Base-by-base conservation (phyloP, 1,140 invertebrate species). In the Ostrea denselamellosa region DNA sequence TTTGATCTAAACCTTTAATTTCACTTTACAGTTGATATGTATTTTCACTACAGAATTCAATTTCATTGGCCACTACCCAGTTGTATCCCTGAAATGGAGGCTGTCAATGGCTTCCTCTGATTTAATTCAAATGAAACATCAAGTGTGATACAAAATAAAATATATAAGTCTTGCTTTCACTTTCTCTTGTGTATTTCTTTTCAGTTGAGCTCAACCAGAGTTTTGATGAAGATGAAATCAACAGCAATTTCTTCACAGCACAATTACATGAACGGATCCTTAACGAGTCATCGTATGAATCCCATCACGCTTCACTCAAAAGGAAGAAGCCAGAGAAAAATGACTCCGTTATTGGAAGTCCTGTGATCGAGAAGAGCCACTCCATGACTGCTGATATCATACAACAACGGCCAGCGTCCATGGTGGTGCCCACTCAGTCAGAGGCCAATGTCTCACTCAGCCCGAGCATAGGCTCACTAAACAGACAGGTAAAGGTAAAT, bases 291-390 rank as follows among this genome's bases (percentile, higher is more conserved):
- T 44, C 93, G 22, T 86, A 94, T 84, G 95, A 96, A 91, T 96
- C 95, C 12, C 96, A 96, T 87, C 96, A 96, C 92, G 95, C 96
- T 25, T 96, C 96, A 8, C 91, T 96, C 62, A 95, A 96, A 88
- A 91, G 96, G 86, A 96, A 95, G 91, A 96, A 96, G 86, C 90
- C 89, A 8, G 91, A 92, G 44, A 92, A 92, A 52, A 85, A 87
- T 4, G 90, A 90, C 34, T 90, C 90, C 0, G 52, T 71, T 3
- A 81, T 77, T 28, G 88, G 87, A 8, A 91, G 90, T 85, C 92
- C 92, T 3, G 91, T 88, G 0, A 88, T 94, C 65, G 94, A 95
- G 85, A 93, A 94, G 83, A 93, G 92, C 84, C 92, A 93, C 87
- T 93, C 93, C 3, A 87, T 94, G 86, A 93, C 94, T 89, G 88